Evolutionary conservation across 2,797 vertebrate species (phyloP).

Genomic region (Phoxinus dragarum): DNA sequence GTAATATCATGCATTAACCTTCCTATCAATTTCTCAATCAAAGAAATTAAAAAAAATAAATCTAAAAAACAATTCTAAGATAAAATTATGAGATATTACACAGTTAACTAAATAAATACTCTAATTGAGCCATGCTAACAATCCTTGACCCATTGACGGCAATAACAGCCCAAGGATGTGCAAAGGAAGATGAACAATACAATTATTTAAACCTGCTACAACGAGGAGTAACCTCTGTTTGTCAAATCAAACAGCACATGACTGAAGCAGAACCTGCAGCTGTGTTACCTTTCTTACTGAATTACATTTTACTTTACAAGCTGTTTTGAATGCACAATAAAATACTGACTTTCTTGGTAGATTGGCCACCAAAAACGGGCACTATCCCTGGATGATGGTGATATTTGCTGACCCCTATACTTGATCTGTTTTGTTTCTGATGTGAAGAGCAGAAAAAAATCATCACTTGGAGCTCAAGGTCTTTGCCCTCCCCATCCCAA

Average conservation of each 20-base stretch:
- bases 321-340: neutral
- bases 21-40: neutral
- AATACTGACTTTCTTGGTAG: neutral
- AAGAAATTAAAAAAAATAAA: too few species aligned
- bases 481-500: conserved; percentile 17
- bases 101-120: too few species aligned
- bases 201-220: neutral
- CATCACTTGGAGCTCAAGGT: conserved; percentile 53
- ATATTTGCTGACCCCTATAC: neutral
- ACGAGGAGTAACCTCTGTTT: neutral
- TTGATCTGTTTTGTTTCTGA: conserved; percentile 50
- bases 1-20: neutral
- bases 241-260: neutral
- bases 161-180: neutral
- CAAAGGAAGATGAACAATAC: neutral
- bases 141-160: neutral
- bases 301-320: neutral
- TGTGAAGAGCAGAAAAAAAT: conserved; percentile 53
- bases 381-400: neutral
- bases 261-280: neutral
- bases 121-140: neutral
- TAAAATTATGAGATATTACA: too few species aligned
- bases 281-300: neutral
- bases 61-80: too few species aligned
- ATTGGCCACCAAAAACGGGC: neutral